Base-by-base conservation (phyloP, 2,888 invertebrate genomes). In the Eledone cirrhosa region DNA sequence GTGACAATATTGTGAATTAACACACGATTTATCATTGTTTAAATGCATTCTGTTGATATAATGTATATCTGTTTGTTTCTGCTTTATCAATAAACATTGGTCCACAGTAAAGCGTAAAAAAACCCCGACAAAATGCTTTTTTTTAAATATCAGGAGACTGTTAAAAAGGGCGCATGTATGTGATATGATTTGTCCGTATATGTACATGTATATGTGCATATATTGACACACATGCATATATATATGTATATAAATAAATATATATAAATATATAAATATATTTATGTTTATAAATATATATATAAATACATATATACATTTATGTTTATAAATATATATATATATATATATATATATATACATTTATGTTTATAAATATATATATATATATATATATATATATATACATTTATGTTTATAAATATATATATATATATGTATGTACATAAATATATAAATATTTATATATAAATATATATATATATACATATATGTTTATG, bases 281-380 rank as follows among this genome's bases (percentile, higher is more conserved):
- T 59, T 2, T 59, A 14, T 59, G 2, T 59, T 13, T 59, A 4
- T 59, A 59, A 13, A 59, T 59, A 14, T 59, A 59, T 59, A 13
- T 11, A 59, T 24, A 59, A 4, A 59, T 24, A 59, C 4, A 7
- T 24, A 5, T 24, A 59, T 59, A 13, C 13, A 13, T 59, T 3
- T 59, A 59, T 59, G 13, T 59, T 7, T 59, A 7, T 59, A 13
- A 7, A 13, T 59, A 7, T 59, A 59, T 59, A 59, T 59, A 59
- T 59, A 59, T 59, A 59, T 59, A 59, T 59, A 59, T 59, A 59
- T 59, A 59, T 59, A 59, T 59, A 13, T 59, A 59, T 59, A 59
- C 13, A 59, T 59, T 7, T 59, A 59, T 59, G 24, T 59, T n/a
- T 59, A 59, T 59, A 59, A 7, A 59, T 59, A 59, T 59, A 59